Conservation (phyloP, 2,888 invertebrate species). For the Drosophila neoperkinsi region DNA sequence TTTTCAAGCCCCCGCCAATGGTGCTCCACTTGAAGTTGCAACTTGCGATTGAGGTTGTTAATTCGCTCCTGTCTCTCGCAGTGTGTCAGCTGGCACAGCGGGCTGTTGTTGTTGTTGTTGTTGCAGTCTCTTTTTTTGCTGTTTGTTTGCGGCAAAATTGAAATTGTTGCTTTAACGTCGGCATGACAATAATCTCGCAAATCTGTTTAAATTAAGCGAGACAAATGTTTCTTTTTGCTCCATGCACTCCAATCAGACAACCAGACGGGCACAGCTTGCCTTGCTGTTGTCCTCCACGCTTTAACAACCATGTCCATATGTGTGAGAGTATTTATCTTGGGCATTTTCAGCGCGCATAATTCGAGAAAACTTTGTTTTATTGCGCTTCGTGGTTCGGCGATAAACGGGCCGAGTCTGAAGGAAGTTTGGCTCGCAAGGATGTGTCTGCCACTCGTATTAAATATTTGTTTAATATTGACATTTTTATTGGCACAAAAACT, state of each 20-base stretch:
- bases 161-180: slow-evolving; percentile 81
- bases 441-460: background rate
- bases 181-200: slow-evolving; percentile 83
- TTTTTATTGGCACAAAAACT: background rate
- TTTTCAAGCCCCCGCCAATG: slow-evolving; percentile 41
- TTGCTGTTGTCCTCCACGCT: slow-evolving; percentile 26
- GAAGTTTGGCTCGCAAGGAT: background rate
- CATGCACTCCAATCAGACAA: slow-evolving; percentile 50
- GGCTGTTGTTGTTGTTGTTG: slow-evolving; percentile 16
- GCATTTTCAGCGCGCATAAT: slow-evolving; percentile 36
- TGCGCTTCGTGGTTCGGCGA: slow-evolving; percentile 2
- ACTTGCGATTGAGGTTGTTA: slow-evolving; percentile 65
- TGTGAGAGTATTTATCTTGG: slow-evolving; percentile 51
- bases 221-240: slow-evolving; percentile 76
- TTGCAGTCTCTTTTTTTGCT: slow-evolving; percentile 7
- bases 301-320: slow-evolving; percentile 52
- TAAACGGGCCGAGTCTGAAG: slow-evolving; percentile 2
- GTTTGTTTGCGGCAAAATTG: slow-evolving; percentile 63
- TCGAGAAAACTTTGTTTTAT: slow-evolving; percentile 32
- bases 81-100: slow-evolving; percentile 55
- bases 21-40: slow-evolving; percentile 6
- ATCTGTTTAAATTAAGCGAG: slow-evolving; percentile 83
- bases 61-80: slow-evolving; percentile 59
- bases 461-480: background rate
- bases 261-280: slow-evolving; percentile 25